Evolutionary conservation across 1,140 invertebrate genomes (phyloP), one percentile per base, ranked within the genome.

Genomic region (Catajapyx aquilonaris): DNA sequence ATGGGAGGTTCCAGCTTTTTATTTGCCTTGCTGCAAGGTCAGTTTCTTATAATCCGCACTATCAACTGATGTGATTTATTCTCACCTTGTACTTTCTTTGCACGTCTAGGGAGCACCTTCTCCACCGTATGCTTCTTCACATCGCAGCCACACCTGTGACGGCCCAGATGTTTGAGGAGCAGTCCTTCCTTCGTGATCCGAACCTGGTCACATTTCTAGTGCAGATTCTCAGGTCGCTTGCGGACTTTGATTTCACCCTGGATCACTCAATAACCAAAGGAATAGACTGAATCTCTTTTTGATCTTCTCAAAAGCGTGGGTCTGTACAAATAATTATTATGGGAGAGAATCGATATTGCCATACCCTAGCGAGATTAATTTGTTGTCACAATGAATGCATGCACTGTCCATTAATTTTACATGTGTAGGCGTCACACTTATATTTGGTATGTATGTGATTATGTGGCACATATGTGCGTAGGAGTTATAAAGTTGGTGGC

Each of bases 1-100:
- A 98, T 65, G 91, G 90, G 20, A 93, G 94, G 61, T 96, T 97
- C 55, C 91, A 97, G 53, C 66, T 95, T 5, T 93, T 97, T 51
- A 76, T 96, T 38, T 94, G 90, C 55, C 66, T 97, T 5, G 77
- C 79, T 51, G 68, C 83, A 38, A 71, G 83, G 83, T 86, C 57
- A 53, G 52, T 44, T 40, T 38, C 41, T 47, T 38, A 44, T 41
- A 48, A 45, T 37, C n/a, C 20, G 2, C 19, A 18, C 20, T 25
- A 41, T 16, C 41, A 28, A 31, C 9, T 42, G n/a, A 42, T 33
- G 1, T 15, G 5, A 11, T 41, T 43, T 2, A 11, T 35, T 34
- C 15, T 39, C 25, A 38, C 20, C 28, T 35, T n/a, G 7, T 42
- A 19, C 7, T 28, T 20, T 42, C 45, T 44, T 17, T 48, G 39